These are phyloP conservation scores for Alosa alosa DNA, from an alignment of 2,113 vertebrate species.

Conservation along the genomic window DNA sequence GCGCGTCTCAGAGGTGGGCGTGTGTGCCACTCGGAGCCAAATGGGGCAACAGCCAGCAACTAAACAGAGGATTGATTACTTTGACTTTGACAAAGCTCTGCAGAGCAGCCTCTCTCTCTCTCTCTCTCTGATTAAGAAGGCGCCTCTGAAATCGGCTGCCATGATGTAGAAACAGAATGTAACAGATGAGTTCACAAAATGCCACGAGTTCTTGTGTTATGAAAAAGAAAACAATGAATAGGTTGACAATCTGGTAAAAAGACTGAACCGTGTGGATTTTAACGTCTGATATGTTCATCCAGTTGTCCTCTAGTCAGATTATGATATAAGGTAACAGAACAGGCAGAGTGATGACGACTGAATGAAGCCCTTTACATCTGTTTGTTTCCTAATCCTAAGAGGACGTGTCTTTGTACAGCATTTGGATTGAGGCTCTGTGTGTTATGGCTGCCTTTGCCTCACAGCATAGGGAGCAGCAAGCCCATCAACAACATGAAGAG, in stretches of 20 bases:
- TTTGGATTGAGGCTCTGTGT: not conserved
- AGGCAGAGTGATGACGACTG: not conserved
- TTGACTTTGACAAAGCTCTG: conserved; percentile 53
- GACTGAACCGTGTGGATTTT: not conserved
- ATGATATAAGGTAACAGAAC: not conserved
- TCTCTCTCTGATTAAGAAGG: not conserved
- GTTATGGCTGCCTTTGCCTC: not conserved
- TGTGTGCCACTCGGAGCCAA: conserved; percentile 50
- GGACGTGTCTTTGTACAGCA: not conserved
- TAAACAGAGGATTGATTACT: conserved; percentile 62
- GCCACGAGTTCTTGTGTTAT: not conserved
- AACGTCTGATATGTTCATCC: not conserved
- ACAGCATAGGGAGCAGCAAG: not conserved
- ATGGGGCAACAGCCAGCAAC: conserved; percentile 51
- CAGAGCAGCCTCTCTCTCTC: conserved; percentile 16
- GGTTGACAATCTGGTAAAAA: not conserved
- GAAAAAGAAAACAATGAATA: not conserved
- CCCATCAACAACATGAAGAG: not conserved
- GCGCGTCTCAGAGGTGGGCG: conserved; percentile 38
- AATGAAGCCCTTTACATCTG: not conserved
- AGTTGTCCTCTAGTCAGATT: not conserved
- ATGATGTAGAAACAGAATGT: not conserved
- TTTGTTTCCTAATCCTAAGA: not conserved
- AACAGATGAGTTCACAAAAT: not conserved
- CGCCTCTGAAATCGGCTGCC: not conserved